Evolutionary conservation across 1,140 invertebrate species (phyloP), one percentile per base, ranked within the genome.

Genomic region (Idris sp.): DNA sequence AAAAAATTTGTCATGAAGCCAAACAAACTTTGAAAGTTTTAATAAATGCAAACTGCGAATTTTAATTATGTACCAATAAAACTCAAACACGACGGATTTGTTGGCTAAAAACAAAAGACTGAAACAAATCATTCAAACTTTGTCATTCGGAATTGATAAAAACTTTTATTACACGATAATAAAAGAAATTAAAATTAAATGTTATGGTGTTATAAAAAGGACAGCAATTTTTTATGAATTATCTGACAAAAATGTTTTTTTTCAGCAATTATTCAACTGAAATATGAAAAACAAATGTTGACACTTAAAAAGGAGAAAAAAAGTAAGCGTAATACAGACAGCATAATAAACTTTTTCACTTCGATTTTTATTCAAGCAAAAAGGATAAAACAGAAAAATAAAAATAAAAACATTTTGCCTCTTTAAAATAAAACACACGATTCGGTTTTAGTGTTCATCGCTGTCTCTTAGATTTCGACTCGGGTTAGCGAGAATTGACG

Each of bases 401-500:
- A 22, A 40, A 48, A 22, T 67, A 43, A 35, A 22, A 44, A 46
- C 30, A 4, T 54, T 41, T 38, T 51, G 2, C 13, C 28, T 51
- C 28, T 43, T 56, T 44, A 53, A 46, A 71, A 54, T 41, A 46
- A 48, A 62, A 48, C 28, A 22, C 30, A 15, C 43, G 41, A 53
- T 44, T 58, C 43, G 19, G 33, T 68, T 51, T 62, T 31, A 65
- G 18, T 31, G 61, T 41, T 64, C 25, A 54, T 53, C 31, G 15
- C 11, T n/a, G 33, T 48, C 33, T 44, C 16, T 28, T 53, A 43
- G 49, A 15, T 56, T 67, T 53, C 33, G 13, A 33, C 44, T 48
- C 44, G 53, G 40, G 41, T 46, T 62, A 25, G 72, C 31, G 40
- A 7, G 56, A 71, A 71, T 67, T 59, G 67, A 71, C 72, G 49